A percentile compares a stretch with the other conserved stretches of the same genome.
Evolutionary conservation across 1,140 invertebrate genomes (phyloP).

Genomic region (Vollenhovia emeryi): DNA sequence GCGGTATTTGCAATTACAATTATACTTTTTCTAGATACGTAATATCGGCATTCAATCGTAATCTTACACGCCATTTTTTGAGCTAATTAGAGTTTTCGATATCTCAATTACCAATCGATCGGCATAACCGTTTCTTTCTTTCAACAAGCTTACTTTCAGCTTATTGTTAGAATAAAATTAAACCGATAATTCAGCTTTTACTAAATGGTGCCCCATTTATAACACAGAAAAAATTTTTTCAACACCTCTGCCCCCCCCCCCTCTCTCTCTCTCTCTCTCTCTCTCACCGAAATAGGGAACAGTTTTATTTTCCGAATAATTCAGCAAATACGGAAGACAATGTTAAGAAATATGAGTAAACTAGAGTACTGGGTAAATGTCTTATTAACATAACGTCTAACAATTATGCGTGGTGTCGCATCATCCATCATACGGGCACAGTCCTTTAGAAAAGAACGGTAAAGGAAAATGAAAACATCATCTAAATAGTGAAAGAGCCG

Average conservation of each 20-base stretch:
- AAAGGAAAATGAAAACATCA: conserved; percentile 54
- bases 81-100: neutral
- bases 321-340: neutral
- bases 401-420: conserved; percentile 66
- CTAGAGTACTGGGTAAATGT: conserved; percentile 74
- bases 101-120: neutral
- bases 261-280: neutral
- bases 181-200: neutral
- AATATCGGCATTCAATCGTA: neutral
- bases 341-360: conserved; percentile 58
- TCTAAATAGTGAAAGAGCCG: conserved; percentile 43
- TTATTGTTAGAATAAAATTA: neutral
- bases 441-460: conserved; percentile 45
- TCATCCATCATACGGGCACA: conserved; percentile 72
- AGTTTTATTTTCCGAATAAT: neutral
- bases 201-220: neutral
- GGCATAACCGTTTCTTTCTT: neutral
- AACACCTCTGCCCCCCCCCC: neutral
- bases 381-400: conserved; percentile 76
- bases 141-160: neutral
- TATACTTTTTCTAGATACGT: neutral
- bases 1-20: neutral
- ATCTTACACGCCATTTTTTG: neutral
- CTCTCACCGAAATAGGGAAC: neutral
- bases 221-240: neutral